Evolutionary conservation across 2,888 invertebrate genomes (phyloP).

Genomic region (Lymantria monacha): DNA sequence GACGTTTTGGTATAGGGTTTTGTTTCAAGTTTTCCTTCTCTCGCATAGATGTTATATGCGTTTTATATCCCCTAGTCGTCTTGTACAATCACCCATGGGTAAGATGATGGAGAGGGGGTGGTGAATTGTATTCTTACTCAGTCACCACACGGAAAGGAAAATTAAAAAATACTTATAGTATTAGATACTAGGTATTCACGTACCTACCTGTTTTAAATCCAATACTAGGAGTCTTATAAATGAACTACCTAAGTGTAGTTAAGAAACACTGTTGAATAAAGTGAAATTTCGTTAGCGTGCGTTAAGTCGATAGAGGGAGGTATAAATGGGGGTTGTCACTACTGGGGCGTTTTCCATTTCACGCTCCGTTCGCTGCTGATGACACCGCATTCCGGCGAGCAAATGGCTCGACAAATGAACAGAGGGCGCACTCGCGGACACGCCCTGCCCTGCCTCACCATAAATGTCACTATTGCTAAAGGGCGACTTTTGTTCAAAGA

Average conservation of each 20-base stretch:
- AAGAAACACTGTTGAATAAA: background rate
- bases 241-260: background rate
- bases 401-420: conserved; percentile 81
- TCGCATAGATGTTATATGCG: too few relatives aligned
- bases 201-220: too few relatives aligned
- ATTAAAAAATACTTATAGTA: too few relatives aligned
- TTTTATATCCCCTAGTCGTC: too few relatives aligned
- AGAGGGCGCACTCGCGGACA: conserved; percentile 68
- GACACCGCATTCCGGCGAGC: conserved; percentile 78
- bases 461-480: conserved; percentile 67
- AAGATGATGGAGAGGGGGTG: too few relatives aligned
- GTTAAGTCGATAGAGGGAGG: conserved; percentile 49
- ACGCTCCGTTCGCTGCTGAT: conserved; percentile 78
- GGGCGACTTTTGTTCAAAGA: conserved; percentile 34
- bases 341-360: conserved; percentile 80
- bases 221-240: background rate
- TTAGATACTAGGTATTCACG: too few relatives aligned
- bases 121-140: too few relatives aligned
- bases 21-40: too few relatives aligned
- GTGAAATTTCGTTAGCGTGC: conserved; percentile 73
- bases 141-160: too few relatives aligned
- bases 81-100: too few relatives aligned
- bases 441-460: conserved; percentile 75
- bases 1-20: too few relatives aligned
- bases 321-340: conserved; percentile 53